phyloP scores from a whole-genome alignment of 2,888 invertebrate species.

The Resseliella maxima region DNA sequence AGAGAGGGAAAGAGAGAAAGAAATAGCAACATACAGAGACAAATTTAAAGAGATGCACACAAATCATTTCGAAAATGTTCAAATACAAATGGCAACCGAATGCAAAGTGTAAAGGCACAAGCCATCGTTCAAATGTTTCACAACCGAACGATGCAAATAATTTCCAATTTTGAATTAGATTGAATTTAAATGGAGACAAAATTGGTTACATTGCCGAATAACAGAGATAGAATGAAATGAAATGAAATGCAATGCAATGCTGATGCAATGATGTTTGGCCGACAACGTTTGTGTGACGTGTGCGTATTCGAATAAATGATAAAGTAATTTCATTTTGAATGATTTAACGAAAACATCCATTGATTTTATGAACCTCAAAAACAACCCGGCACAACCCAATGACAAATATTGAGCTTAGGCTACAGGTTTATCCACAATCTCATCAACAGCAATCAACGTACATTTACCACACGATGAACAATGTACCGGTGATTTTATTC shows the following conservation, averaged over 20 bases:
- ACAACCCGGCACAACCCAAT: not conserved
- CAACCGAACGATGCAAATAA: not conserved
- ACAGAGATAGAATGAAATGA: not conserved
- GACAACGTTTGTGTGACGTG: not conserved
- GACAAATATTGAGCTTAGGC: conserved; percentile 46
- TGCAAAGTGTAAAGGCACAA: not conserved
- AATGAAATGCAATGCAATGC: not conserved
- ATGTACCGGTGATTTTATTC: too few species aligned
- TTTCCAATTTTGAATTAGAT: conserved; percentile 47
- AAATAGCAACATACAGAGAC: not conserved
- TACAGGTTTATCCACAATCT: conserved; percentile 31
- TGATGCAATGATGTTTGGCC: not conserved
- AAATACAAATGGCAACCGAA: not conserved
- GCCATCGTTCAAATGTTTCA: not conserved
- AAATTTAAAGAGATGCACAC: conserved; percentile 18
- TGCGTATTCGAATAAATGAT: conserved; percentile 23
- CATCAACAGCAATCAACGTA: conserved; percentile 51
- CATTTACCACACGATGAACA: not conserved
- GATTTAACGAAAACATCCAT: conserved; percentile 34
- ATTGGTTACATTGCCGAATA: not conserved
- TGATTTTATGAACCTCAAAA: conserved; percentile 18
- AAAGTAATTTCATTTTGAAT: conserved; percentile 43
- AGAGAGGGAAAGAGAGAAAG: too few species aligned
- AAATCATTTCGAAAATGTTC: conserved; percentile 18
- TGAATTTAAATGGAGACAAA: conserved; percentile 45